Conservation (phyloP, 2,797 vertebrate species). For the Molossus alvarezi region DNA sequence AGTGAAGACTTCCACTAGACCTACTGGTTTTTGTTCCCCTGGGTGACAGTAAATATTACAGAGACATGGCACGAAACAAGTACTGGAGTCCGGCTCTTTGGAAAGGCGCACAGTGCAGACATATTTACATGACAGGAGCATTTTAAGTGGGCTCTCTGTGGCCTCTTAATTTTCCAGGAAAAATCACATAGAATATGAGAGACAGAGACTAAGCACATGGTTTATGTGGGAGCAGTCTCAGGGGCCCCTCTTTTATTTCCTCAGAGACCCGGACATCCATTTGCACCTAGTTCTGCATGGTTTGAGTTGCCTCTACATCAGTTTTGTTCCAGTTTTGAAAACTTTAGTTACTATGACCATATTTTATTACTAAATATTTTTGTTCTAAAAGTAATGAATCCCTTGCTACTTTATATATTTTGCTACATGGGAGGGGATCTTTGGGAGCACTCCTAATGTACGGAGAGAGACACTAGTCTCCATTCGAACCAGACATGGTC, state of each 20-base stretch:
- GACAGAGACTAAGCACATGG: neutral
- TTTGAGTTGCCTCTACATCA: neutral
- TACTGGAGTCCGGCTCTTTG: constrained; percentile 47
- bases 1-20: constrained; percentile 79
- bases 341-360: neutral
- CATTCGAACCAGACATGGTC: neutral
- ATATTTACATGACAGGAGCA: neutral
- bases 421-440: neutral
- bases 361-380: constrained; percentile 46
- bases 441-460: neutral
- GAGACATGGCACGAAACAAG: constrained; percentile 50
- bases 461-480: neutral
- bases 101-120: neutral
- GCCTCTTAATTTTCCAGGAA: constrained; percentile 61
- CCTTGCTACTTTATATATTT: neutral
- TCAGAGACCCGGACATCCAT: neutral
- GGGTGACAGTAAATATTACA: constrained; percentile 77
- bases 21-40: constrained; percentile 72
- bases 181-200: neutral
- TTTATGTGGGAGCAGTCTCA: neutral
- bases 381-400: constrained; percentile 38
- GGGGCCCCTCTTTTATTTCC: neutral
- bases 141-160: constrained; percentile 44
- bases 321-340: neutral
- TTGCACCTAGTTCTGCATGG: neutral